A percentile compares a stretch with the other conserved stretches of the same genome.
Conservation (phyloP, 2,113 vertebrate species). For the Perccottus glenii region DNA sequence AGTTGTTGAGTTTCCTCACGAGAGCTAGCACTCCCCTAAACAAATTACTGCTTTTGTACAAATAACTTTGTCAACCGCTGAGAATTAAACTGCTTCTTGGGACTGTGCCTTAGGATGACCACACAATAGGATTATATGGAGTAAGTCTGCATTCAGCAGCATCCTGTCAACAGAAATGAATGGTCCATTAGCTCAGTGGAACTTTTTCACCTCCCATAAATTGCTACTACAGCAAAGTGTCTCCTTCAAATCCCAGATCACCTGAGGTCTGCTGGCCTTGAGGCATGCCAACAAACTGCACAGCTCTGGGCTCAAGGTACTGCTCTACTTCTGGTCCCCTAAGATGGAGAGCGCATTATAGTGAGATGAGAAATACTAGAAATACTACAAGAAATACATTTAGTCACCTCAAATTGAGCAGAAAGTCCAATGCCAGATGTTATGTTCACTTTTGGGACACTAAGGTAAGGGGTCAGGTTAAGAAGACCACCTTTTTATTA, state of each 20-base stretch:
- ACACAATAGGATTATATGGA: constrained; percentile 47
- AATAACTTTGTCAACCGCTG: constrained; percentile 27
- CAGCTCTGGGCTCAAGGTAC: constrained; percentile 34
- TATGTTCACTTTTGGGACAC: too few relatives aligned
- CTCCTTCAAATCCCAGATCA: constrained; percentile 58
- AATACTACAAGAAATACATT: not conserved
- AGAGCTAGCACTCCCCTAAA: constrained; percentile 24
- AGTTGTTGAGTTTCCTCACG: constrained; percentile 21
- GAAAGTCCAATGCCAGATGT: constrained; percentile 1
- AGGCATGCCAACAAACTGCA: constrained; percentile 46
- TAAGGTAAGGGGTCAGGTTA: too few relatives aligned
- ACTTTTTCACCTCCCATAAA: constrained; percentile 46
- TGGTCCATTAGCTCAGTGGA: constrained; percentile 57
- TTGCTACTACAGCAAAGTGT: constrained; percentile 45
- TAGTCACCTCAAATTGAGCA: not conserved
- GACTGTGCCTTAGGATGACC: constrained; percentile 21
- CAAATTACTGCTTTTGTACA: constrained; percentile 42
- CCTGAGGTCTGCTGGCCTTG: constrained; percentile 51
- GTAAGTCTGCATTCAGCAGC: constrained; percentile 39
- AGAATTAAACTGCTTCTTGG: constrained; percentile 31
- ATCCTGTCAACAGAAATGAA: constrained; percentile 59
- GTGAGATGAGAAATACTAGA: constrained; percentile 4
- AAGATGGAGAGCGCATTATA: constrained; percentile 38
- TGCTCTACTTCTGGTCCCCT: constrained; percentile 33
- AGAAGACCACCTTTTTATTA: too few relatives aligned